These are phyloP conservation scores for Chorisops tibialis DNA, from an alignment of 2,888 invertebrate genomes.

Conservation along the genomic window DNA sequence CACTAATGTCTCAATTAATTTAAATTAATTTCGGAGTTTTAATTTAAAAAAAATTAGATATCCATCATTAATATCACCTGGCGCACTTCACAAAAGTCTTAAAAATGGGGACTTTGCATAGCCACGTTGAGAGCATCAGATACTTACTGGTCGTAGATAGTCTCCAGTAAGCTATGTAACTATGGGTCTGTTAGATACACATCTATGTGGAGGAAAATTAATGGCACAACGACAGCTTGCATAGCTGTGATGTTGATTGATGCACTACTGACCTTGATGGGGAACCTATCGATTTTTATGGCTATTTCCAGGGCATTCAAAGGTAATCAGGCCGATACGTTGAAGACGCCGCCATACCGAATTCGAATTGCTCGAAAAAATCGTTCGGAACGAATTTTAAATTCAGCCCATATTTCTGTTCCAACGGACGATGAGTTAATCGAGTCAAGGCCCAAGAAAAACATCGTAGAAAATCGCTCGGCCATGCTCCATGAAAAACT, in stretches of 20 bases:
- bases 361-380: too few species aligned
- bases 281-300: conserved; percentile 24
- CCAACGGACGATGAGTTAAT: too few species aligned
- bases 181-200: too few species aligned
- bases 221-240: conserved; percentile 16
- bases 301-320: conserved; percentile 12
- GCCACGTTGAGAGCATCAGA: too few species aligned
- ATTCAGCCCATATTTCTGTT: too few species aligned
- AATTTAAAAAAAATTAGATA: conserved; percentile 21
- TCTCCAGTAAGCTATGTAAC: too few species aligned
- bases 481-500: too few species aligned
- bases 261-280: conserved; percentile 22
- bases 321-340: conserved; percentile 10
- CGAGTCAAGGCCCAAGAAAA: too few species aligned
- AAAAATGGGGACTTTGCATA: too few species aligned
- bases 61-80: conserved; percentile 23
- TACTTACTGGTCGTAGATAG: too few species aligned
- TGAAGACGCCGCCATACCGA: not conserved
- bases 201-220: conserved; percentile 9
- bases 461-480: too few species aligned
- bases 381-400: too few species aligned
- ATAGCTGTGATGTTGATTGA: conserved; percentile 24
- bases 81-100: not conserved
- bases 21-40: conserved; percentile 22
- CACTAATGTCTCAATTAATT: conserved; percentile 20